A percentile compares a stretch with the other conserved stretches of the same genome.
These are phyloP conservation scores for Pyrrhosoma nymphula DNA, from an alignment of 2,888 invertebrate species.

Conservation along the genomic window DNA sequence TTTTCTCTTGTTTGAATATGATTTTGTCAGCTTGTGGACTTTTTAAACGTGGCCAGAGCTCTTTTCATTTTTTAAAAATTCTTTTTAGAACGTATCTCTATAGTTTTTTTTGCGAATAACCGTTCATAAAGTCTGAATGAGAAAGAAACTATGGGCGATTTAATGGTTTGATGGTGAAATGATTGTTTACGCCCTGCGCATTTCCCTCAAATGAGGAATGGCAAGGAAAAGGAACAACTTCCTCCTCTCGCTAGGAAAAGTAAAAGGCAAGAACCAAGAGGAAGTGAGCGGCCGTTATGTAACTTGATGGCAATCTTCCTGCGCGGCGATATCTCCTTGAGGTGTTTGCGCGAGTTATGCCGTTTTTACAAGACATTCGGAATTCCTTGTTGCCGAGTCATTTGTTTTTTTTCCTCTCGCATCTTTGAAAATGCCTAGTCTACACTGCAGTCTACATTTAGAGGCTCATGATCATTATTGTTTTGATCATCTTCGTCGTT, in stretches of 20 bases:
- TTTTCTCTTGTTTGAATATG: too few species aligned
- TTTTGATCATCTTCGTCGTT: too few species aligned
- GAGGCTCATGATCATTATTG: too few species aligned
- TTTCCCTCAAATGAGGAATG: not conserved
- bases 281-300: not conserved
- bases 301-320: not conserved
- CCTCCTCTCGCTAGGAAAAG: not conserved
- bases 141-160: too few species aligned
- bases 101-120: too few species aligned
- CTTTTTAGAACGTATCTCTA: too few species aligned
- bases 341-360: not conserved
- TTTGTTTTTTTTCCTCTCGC: not conserved
- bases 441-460: too few species aligned
- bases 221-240: not conserved
- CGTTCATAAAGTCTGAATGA: too few species aligned
- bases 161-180: too few species aligned
- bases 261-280: not conserved
- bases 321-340: not conserved
- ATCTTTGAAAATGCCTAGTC: not conserved
- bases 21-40: too few species aligned
- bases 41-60: too few species aligned
- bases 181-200: not conserved
- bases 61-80: too few species aligned
- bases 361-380: not conserved
- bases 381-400: not conserved